Evolutionary conservation across 1,140 invertebrate species (phyloP).

Genomic region (Physella acuta): DNA sequence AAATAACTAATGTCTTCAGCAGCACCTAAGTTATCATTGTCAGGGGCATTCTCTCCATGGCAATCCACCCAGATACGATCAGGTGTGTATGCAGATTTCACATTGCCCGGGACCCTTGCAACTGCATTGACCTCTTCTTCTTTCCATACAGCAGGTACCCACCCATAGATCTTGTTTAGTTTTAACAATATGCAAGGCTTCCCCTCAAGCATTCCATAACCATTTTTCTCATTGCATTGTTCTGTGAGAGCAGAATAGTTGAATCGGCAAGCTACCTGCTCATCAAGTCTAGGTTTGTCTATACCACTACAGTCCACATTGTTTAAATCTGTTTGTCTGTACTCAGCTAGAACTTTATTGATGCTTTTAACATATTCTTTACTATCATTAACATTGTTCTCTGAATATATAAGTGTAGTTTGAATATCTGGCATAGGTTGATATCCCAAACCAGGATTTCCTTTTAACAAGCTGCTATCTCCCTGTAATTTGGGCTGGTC

Average conservation of each 20-base stretch:
- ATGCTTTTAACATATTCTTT: slow-evolving; percentile 47
- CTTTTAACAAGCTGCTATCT: slow-evolving; percentile 81
- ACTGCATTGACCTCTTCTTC: background rate
- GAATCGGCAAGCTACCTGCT: slow-evolving; percentile 36
- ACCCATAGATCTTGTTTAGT: slow-evolving; percentile 39
- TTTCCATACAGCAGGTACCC: background rate
- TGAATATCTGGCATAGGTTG: slow-evolving; percentile 91
- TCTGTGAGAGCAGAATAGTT: slow-evolving; percentile 25
- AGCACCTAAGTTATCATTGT: slow-evolving; percentile 50
- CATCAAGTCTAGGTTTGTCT: background rate
- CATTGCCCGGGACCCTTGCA: background rate
- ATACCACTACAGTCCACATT: background rate
- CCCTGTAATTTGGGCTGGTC: slow-evolving; percentile 84
- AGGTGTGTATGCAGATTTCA: background rate
- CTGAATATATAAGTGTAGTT: slow-evolving; percentile 90
- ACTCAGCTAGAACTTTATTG: slow-evolving; percentile 36
- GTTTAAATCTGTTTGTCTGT: background rate
- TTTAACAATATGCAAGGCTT: slow-evolving; percentile 53
- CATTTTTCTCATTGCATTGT: slow-evolving; percentile 48
- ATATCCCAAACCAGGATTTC: slow-evolving; percentile 91
- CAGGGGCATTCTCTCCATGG: slow-evolving; percentile 40
- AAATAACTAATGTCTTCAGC: slow-evolving; percentile 37
- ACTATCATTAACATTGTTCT: slow-evolving; percentile 40
- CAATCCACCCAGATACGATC: slow-evolving; percentile 18
- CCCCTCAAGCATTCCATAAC: slow-evolving; percentile 49